Base-by-base conservation (phyloP, 2,113 vertebrate genomes). In the Ciconia maguari region DNA sequence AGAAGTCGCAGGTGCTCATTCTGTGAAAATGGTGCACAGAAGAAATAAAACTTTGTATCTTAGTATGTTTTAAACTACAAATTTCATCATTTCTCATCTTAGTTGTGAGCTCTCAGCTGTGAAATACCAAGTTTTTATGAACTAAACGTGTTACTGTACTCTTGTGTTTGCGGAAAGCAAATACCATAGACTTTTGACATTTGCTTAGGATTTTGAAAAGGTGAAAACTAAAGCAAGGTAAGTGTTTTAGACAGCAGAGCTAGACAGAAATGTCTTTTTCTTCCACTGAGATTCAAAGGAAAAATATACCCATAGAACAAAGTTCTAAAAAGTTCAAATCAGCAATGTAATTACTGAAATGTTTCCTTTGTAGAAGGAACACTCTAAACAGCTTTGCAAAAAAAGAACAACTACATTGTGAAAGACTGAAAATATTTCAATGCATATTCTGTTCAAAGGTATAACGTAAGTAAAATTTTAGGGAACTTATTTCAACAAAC, bases 21-120 rank as follows among this genome's bases (percentile, higher is more conserved):
- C 75, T 6, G 44, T 7, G 58, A 2, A 5, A 38, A 46, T 0
- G 1, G 6, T 2, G 60, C 16, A 2, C 2, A 0, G 13, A 64
- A 13, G 7, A 75, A 44, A 41, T 1, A 8, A 5, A 82, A 3
- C 51, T 51, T 12, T 0, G 5, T 9, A 0, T 29, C 29, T 38
- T 17, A 2, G 27, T 16, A 29, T 0, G 0, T 11, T 82, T 52
- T 11, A 20, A 68, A 14, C 20, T 27, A 3, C 0, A 0, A 3
- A 10, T 84, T 24, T 64, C 12, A 8, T 14, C 0, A 1, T 54
- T 76, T 60, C 44, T 89, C 4, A 2, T 51, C 66, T 52, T 3
- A 8, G 46, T 17, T 62, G 8, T 4, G 46, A 58, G 68, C 58
- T 62, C 55, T 34, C 13, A 1, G 77, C 83, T 48, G 51, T 16